Evolutionary conservation across 2,113 vertebrate genomes (phyloP).

Genomic region (Pseudonaja textilis): DNA sequence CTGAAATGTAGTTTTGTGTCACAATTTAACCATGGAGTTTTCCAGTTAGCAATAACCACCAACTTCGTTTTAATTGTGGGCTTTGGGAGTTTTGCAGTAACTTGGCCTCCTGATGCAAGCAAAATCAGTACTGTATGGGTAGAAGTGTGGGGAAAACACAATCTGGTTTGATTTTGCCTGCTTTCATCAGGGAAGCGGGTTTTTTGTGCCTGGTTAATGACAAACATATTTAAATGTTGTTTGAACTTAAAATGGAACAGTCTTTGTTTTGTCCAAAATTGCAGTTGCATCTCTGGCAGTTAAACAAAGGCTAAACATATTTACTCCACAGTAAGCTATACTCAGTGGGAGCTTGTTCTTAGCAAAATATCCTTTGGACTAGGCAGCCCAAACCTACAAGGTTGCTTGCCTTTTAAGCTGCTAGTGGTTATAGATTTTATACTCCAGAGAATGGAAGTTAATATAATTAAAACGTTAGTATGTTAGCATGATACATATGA

Average conservation of each 20-base stretch:
- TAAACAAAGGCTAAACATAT: constrained; percentile 6
- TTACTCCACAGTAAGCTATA: not conserved
- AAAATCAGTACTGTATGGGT: not conserved
- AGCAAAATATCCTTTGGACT: not conserved
- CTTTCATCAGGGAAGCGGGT: constrained; percentile 10
- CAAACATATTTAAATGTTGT: constrained; percentile 13
- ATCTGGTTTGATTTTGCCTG: constrained; percentile 17
- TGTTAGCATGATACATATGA: not conserved
- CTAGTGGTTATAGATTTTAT: not conserved
- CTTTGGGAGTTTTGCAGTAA: not conserved
- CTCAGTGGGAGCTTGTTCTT: not conserved
- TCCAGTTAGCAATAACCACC: not conserved
- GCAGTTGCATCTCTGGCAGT: not conserved
- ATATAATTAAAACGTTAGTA: not conserved
- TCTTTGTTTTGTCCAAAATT: not conserved
- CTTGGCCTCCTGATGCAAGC: not conserved
- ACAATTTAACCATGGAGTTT: not conserved
- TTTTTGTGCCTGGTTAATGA: constrained; percentile 14
- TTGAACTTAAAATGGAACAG: constrained; percentile 13
- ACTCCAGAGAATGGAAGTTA: not conserved
- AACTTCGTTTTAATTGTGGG: not conserved
- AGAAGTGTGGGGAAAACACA: not conserved
- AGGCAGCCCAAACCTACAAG: not conserved
- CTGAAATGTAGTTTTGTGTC: not conserved
- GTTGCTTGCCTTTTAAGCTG: not conserved